These are phyloP conservation scores for Phylloscopus trochiloides DNA, from an alignment of 2,113 vertebrate genomes.

Conservation along the genomic window DNA sequence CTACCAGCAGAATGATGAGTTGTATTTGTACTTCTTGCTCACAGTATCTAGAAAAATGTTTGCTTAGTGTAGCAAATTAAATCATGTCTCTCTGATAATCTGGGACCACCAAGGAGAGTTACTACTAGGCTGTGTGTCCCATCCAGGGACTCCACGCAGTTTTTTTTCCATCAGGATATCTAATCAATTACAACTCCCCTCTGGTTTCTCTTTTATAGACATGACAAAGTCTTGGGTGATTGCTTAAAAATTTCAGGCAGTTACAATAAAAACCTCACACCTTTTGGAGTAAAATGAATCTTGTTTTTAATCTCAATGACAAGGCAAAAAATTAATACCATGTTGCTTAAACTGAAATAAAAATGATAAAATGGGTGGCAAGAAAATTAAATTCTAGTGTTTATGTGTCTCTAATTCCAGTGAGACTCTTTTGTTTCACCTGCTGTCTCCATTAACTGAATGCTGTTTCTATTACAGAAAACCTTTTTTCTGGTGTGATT, in stretches of 20 bases:
- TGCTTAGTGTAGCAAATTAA: neutral
- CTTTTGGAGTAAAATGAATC: neutral
- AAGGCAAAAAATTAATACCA: neutral
- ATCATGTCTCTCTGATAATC: neutral
- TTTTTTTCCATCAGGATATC: neutral
- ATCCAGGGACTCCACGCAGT: neutral
- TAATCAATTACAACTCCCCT: neutral
- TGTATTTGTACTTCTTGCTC: neutral
- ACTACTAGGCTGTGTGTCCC: fast-evolving
- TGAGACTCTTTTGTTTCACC: neutral
- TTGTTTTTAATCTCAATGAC: neutral
- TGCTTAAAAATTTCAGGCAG: neutral
- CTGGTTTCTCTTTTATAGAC: neutral
- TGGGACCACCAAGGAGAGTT: neutral
- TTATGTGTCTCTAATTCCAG: neutral
- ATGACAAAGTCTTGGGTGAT: neutral
- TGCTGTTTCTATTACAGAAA: neutral
- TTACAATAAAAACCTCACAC: neutral
- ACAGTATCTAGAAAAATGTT: neutral
- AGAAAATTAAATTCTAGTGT: neutral
- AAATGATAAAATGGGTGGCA: neutral
- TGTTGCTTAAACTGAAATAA: neutral
- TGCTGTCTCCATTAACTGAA: neutral
- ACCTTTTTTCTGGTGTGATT: neutral
- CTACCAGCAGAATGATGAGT: neutral